phyloP scores from a whole-genome alignment of 2,113 vertebrate genomes.

The Megaleporinus macrocephalus region DNA sequence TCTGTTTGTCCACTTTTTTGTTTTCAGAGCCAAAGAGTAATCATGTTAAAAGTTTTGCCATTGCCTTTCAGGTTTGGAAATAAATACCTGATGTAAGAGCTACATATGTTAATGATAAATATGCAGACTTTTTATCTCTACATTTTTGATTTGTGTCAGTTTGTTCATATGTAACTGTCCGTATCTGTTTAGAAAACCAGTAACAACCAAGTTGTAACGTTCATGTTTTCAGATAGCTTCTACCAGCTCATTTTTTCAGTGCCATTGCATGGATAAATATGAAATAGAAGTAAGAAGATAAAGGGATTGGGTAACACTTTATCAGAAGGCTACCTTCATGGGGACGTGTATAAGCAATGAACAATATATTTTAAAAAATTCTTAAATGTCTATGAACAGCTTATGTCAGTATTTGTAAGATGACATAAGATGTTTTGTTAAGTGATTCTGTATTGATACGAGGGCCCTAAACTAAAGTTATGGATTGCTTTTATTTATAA shows the following conservation, averaged over 20 bases:
- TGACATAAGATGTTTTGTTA: too few species aligned
- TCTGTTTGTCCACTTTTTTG: constrained; percentile 37
- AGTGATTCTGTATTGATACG: too few species aligned
- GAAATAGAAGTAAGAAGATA: constrained; percentile 8
- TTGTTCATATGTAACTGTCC: constrained; percentile 1
- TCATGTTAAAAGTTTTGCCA: constrained; percentile 50
- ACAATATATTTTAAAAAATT: too few species aligned
- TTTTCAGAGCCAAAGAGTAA: constrained; percentile 70
- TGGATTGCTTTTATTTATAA: not conserved
- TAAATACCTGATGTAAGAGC: constrained; percentile 4
- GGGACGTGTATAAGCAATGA: too few species aligned
- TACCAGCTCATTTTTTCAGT: too few species aligned
- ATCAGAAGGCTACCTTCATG: too few species aligned
- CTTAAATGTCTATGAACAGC: too few species aligned
- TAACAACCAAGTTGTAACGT: not conserved
- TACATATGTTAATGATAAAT: constrained; percentile 23
- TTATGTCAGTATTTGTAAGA: too few species aligned
- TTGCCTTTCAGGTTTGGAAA: constrained; percentile 57
- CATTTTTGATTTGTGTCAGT: not conserved
- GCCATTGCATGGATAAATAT: not conserved
- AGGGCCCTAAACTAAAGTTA: not conserved
- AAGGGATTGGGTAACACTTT: not conserved
- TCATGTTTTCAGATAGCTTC: too few species aligned
- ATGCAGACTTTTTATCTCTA: not conserved
- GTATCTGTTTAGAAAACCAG: not conserved